Evolutionary conservation across 2,113 vertebrate genomes (phyloP).

Genomic region (Tylochromis polylepis): DNA sequence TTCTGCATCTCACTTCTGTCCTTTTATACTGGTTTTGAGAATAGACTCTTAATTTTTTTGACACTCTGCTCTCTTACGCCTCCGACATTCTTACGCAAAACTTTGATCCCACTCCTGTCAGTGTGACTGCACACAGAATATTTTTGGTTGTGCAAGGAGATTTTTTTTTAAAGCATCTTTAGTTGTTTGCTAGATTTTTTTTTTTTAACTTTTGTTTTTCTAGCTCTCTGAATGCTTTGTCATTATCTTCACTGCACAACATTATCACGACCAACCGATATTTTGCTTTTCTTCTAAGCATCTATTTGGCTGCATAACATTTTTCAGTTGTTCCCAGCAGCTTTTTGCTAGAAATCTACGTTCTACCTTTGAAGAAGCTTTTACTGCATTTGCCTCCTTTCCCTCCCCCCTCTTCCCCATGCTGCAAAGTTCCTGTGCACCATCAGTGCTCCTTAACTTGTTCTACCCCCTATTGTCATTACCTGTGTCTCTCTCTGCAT

Average conservation of each 20-base stretch:
- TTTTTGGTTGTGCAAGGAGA: background rate
- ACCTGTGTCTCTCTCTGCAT: slow-evolving; percentile 53
- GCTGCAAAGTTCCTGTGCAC: slow-evolving; percentile 9
- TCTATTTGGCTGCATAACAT: background rate
- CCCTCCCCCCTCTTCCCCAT: background rate
- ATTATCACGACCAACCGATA: background rate
- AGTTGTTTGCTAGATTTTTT: background rate
- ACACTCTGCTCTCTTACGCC: background rate
- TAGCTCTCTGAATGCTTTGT: background rate
- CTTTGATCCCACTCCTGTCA: slow-evolving; percentile 17
- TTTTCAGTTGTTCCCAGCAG: background rate
- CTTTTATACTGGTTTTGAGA: background rate
- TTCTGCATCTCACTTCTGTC: background rate
- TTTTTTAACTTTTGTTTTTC: accelerated
- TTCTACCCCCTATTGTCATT: slow-evolving; percentile 48
- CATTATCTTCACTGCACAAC: background rate
- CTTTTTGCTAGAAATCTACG: background rate
- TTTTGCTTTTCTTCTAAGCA: background rate
- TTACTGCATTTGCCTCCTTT: background rate
- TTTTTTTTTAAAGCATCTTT: background rate
- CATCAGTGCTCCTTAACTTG: slow-evolving; percentile 38
- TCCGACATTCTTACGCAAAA: background rate
- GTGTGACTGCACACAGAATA: background rate
- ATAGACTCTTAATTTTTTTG: background rate
- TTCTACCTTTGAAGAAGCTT: background rate